Percentiles rank a stretch among this genome's conserved stretches.
Conservation (phyloP, 2,888 invertebrate genomes). For the Macrostomum cliftonense region DNA sequence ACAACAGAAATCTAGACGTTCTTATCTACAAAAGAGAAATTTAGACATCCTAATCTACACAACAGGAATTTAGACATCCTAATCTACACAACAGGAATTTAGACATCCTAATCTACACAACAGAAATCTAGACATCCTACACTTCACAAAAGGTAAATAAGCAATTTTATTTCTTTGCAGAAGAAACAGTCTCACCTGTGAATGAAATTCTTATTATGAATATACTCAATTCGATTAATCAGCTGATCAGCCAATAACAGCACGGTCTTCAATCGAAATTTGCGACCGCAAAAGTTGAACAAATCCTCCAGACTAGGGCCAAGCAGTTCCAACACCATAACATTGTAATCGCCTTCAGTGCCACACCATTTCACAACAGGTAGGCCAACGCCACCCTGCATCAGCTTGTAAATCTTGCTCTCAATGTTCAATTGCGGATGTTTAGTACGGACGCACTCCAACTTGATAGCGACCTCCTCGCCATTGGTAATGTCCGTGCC, state of each 20-base stretch:
- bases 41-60: no score
- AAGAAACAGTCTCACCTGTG: no score
- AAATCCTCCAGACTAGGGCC: slow-evolving; percentile 94
- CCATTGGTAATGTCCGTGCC: slow-evolving; percentile 42
- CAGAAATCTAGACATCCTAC: no score
- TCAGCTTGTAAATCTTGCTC: slow-evolving; percentile 94
- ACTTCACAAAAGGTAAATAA: no score
- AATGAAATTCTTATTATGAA: slow-evolving; percentile 96
- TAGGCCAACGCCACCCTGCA: slow-evolving; percentile 93
- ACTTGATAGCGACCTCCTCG: slow-evolving; percentile 92
- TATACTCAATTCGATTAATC: slow-evolving; percentile 72
- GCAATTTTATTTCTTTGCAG: no score
- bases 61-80: no score
- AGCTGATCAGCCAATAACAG: slow-evolving; percentile 86
- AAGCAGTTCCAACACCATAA: slow-evolving; percentile 92
- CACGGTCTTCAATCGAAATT: slow-evolving; percentile 98
- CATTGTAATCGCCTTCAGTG: slow-evolving; percentile 61
- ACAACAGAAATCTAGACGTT: no score
- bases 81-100: no score
- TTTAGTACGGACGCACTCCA: slow-evolving; percentile 96
- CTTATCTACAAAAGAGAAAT: no score
- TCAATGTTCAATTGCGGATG: slow-evolving; percentile 98
- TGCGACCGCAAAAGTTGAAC: slow-evolving; percentile 93
- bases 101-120: no score
- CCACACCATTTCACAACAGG: slow-evolving; percentile 77